These are phyloP conservation scores for Villa cingulata DNA, from an alignment of 2,888 invertebrate genomes.

Conservation along the genomic window DNA sequence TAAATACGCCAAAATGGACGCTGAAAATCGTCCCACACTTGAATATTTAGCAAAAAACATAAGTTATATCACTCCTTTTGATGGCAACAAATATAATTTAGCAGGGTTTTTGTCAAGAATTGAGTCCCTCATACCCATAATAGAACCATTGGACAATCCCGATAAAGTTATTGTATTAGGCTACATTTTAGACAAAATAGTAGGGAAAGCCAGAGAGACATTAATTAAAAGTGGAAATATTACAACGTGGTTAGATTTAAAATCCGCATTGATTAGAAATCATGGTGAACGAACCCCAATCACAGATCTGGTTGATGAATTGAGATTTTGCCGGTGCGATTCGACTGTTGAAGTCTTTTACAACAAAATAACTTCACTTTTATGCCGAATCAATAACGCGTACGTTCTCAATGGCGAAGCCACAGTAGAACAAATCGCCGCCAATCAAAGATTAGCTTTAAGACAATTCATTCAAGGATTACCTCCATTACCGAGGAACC, in stretches of 20 bases:
- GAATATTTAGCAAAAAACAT: not conserved
- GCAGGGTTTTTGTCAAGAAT: not conserved
- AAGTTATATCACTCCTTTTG: not conserved
- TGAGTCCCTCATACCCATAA: not conserved
- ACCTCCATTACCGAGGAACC: not conserved
- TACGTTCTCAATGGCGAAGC: too few species aligned
- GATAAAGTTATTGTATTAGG: not conserved
- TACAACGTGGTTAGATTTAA: not conserved
- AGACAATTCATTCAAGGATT: not conserved
- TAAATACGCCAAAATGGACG: not conserved
- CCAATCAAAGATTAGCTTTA: not conserved
- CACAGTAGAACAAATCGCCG: too few species aligned
- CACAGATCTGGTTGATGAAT: not conserved
- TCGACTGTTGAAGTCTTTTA: not conserved
- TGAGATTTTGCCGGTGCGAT: not conserved
- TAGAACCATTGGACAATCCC: not conserved
- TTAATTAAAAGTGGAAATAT: not conserved
- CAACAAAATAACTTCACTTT: not conserved
- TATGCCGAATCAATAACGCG: not conserved
- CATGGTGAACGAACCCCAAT: not conserved
- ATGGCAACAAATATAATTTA: not conserved
- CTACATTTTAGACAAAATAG: not conserved
- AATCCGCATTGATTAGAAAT: not conserved
- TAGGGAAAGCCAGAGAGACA: not conserved
- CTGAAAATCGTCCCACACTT: not conserved